A percentile compares a stretch with the other conserved stretches of the same genome.
Conservation (phyloP, 2,113 vertebrate genomes). For the Ammodytes marinus region DNA sequence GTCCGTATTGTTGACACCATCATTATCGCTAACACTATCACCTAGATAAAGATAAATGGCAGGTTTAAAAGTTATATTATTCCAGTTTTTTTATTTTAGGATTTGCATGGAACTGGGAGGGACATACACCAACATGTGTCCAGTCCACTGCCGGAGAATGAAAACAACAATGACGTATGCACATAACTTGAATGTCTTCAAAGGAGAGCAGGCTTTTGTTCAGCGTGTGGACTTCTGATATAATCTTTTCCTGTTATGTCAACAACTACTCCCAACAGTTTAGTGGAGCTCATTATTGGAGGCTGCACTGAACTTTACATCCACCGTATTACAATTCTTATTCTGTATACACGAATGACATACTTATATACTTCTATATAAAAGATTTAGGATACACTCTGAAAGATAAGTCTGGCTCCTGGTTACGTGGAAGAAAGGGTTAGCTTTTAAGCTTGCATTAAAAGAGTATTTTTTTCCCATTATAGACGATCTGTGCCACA, state of each 20-base stretch:
- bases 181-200: neutral
- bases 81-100: neutral
- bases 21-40: neutral
- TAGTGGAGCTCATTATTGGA: neutral
- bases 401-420: neutral
- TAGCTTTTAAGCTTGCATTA: neutral
- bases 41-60: neutral
- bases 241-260: neutral
- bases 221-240: neutral
- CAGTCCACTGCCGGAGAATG: neutral
- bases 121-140: neutral
- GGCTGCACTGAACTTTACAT: neutral
- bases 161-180: neutral
- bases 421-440: neutral
- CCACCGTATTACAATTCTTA: neutral
- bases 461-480: constrained; percentile 19
- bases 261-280: neutral
- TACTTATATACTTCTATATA: neutral
- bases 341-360: neutral
- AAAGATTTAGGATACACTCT: neutral
- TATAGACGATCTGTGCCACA: constrained; percentile 1
- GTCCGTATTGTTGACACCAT: neutral
- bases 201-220: neutral
- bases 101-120: neutral
- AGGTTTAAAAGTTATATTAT: neutral